These are phyloP conservation scores for Agonum fuliginosum DNA, from an alignment of 2,888 invertebrate species.

Conservation along the genomic window DNA sequence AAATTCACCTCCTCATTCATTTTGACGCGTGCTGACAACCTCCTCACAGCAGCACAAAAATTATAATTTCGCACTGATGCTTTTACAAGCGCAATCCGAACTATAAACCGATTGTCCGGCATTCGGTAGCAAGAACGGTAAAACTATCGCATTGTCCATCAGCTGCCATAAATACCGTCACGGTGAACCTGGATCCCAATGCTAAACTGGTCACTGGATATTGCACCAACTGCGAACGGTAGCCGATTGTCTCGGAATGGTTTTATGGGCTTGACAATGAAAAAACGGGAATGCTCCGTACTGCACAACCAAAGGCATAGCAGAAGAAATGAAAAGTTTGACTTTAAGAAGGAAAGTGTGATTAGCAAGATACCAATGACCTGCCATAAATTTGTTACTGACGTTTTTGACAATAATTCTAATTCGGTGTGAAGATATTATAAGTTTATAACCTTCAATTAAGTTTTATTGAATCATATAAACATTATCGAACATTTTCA, in stretches of 20 bases:
- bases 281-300: conserved; percentile 16
- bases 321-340: conserved; percentile 12
- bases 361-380: no score
- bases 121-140: conserved; percentile 48
- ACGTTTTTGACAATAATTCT: no score
- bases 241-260: conserved; percentile 48
- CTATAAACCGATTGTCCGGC: conserved; percentile 27
- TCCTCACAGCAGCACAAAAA: conserved; percentile 39
- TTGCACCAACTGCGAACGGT: conserved; percentile 48
- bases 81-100: conserved; percentile 47
- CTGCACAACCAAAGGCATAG: background rate
- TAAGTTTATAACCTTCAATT: no score
- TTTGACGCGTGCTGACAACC: conserved; percentile 38
- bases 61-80: conserved; percentile 56
- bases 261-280: conserved; percentile 37
- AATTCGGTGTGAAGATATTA: no score
- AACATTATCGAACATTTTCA: no score
- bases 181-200: conserved; percentile 25
- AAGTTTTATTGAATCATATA: no score
- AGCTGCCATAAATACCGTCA: conserved; percentile 51
- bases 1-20: conserved; percentile 46
- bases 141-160: conserved; percentile 41
- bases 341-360: background rate
- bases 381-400: no score
- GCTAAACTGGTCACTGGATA: conserved; percentile 39